A percentile compares a stretch with the other conserved stretches of the same genome.
Evolutionary conservation across 2,797 vertebrate species (phyloP).

Genomic region (Rhynchonycteris naso): DNA sequence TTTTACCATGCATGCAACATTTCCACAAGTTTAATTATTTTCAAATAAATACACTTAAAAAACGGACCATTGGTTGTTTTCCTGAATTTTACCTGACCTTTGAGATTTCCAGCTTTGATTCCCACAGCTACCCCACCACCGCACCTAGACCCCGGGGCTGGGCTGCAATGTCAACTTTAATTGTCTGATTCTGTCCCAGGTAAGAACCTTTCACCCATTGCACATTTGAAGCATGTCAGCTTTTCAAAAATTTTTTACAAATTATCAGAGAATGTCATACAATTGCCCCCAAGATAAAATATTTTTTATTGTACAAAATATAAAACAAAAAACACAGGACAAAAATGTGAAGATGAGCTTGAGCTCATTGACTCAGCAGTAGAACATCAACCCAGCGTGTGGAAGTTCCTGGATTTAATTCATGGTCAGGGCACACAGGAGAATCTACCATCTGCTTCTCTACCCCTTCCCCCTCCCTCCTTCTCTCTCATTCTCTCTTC

Average conservation of each 20-base stretch:
- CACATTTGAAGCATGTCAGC: background rate
- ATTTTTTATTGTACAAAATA: background rate
- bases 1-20: background rate
- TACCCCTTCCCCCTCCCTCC: too few relatives aligned
- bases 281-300: background rate
- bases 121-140: background rate
- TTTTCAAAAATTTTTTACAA: background rate
- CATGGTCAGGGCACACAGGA: too few relatives aligned
- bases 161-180: background rate
- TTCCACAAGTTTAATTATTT: background rate
- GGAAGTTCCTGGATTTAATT: too few relatives aligned
- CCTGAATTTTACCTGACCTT: background rate
- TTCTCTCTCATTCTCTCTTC: too few relatives aligned
- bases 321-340: background rate
- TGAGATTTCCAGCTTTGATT: background rate
- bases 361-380: too few relatives aligned
- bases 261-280: background rate
- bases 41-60: background rate
- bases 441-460: too few relatives aligned
- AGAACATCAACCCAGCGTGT: too few relatives aligned
- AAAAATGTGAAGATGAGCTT: background rate
- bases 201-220: background rate
- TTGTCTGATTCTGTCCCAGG: background rate
- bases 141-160: too few relatives aligned
- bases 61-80: background rate